Base-by-base conservation (phyloP, 1,140 invertebrate species). In the Coelopa frigida region DNA sequence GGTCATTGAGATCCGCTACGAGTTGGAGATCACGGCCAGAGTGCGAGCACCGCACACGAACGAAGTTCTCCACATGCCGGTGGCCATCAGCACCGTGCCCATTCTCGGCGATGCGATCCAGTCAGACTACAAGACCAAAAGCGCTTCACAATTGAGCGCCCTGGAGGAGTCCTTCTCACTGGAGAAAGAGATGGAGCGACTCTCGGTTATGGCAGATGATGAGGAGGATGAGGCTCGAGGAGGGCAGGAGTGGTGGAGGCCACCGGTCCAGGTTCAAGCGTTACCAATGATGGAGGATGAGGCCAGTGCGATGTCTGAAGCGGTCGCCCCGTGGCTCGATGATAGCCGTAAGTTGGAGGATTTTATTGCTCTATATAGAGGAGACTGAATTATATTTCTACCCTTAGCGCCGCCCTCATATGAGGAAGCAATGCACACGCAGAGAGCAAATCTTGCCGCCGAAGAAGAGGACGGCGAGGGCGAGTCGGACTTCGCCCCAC, bases 1-100 rank as follows among this genome's bases (percentile, higher is more conserved):
- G 29, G 76, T 86, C 31, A 84, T 87, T 43, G 80, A 83, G 61
- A 68, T 85, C 38, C 76, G 78, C 49, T 85, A 85, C 66, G 73
- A 78, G 54, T 54, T 87, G 7, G 76, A 79, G 58, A 75, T 86
- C 2, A 62, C 58, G 48, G 64, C 68, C 12, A 63, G 58, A 50
- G 59, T 71, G 23, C 54, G 56, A 11, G 68, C 68, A 18, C 55
- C 63, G 21, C 71, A 78, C 55, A 57, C 57, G 20, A 76, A 78
- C 56, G 61, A 78, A 21, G 55, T 54, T 3, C 56, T 67, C 3
- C 68, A 70, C 14, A 65, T 72, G 12, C 61, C 72, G 1, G 59
- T 81, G 6, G 72, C 73, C 5, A 76, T 81, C 49, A 78, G 79
- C 8, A 78, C 76, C 46, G 61, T 80, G 24, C 78, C 79, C n/a